Base-by-base conservation (phyloP, 2,888 invertebrate species). In the Hydropsyche betteni region DNA sequence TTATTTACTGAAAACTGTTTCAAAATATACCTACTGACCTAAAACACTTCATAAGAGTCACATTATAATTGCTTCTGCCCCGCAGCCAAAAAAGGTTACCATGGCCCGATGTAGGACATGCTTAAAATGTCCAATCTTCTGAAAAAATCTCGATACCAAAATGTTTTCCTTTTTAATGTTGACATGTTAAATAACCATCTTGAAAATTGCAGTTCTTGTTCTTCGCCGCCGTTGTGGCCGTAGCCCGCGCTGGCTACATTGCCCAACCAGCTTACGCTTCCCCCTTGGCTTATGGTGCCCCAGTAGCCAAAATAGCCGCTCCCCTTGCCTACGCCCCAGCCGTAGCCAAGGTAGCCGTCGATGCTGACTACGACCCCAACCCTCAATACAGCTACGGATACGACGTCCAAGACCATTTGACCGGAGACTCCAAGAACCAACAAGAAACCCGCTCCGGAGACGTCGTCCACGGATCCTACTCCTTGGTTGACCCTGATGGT, bases 371-470 rank as follows among this genome's bases (percentile, higher is more conserved):
- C 82, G 90, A 90, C 80, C 89, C 90, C 4, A 88, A 89, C 81
- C 91, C 91, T 6, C 90, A 91, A 83, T 91, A 91, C 82, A 89
- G 90, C 44, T 92, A 89, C 83, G 90, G 91, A 53, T 92, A 92
- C 82, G 91, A 91, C 80, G 90, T 92, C 78, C 90, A 91, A 81
- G 91, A 92, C 82, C 87, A 89, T 72, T 81, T 91, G 36, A 91
- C 91, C 79, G 91, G 91, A 82, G 85, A 89, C 83, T 87, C 84
- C 80, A 88, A 88, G 81, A 86, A 86, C 80, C 88, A 88, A 81
- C 84, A 86, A 77, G 88, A 86, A 80, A 83, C 82, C 52, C 72
- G 79, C 16, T 58, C 71, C 36, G 79, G 79, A 76, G 79, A 79
- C 51, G 79, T 79, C 52, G 79, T 79, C 69, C 75, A 79, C 89